These are phyloP conservation scores for Oxyruncus cristatus DNA, from an alignment of 2,113 vertebrate species.

Conservation along the genomic window DNA sequence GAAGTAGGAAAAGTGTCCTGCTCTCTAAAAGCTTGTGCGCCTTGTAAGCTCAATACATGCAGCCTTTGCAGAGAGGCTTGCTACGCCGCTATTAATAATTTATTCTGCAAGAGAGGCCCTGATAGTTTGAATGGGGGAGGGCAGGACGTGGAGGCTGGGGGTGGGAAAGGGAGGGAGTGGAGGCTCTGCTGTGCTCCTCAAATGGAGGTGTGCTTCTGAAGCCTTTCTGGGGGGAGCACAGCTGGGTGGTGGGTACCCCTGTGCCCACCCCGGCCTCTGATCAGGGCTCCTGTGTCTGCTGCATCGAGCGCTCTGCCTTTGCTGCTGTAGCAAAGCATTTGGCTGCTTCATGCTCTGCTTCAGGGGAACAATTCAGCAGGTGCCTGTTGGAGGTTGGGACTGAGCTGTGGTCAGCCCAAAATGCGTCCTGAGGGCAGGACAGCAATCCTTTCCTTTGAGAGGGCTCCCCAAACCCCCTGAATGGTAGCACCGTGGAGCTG, in stretches of 20 bases:
- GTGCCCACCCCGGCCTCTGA: neutral
- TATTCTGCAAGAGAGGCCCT: slow-evolving; percentile 68
- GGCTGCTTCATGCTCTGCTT: neutral
- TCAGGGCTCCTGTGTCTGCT: neutral
- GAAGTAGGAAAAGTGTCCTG: slow-evolving; percentile 74
- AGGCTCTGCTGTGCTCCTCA: neutral
- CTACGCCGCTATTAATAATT: slow-evolving; percentile 93
- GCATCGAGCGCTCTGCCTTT: neutral
- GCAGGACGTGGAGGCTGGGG: neutral
- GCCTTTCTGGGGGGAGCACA: neutral
- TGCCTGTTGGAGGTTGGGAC: neutral
- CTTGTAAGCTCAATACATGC: slow-evolving; percentile 63
- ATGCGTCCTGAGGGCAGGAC: neutral
- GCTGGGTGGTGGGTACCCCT: neutral
- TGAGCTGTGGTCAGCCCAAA: neutral
- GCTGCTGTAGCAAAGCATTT: neutral
- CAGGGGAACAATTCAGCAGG: neutral
- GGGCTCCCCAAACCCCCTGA: neutral
- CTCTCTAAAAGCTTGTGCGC: slow-evolving; percentile 79
- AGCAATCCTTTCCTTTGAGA: neutral
- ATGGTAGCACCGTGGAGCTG: neutral
- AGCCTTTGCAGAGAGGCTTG: slow-evolving; percentile 77
- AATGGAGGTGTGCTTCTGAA: neutral
- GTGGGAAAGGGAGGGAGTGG: neutral
- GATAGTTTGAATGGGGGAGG: slow-evolving; percentile 61